Conservation (phyloP, 2,797 vertebrate genomes). For the Mormyrus proboscirostris region DNA sequence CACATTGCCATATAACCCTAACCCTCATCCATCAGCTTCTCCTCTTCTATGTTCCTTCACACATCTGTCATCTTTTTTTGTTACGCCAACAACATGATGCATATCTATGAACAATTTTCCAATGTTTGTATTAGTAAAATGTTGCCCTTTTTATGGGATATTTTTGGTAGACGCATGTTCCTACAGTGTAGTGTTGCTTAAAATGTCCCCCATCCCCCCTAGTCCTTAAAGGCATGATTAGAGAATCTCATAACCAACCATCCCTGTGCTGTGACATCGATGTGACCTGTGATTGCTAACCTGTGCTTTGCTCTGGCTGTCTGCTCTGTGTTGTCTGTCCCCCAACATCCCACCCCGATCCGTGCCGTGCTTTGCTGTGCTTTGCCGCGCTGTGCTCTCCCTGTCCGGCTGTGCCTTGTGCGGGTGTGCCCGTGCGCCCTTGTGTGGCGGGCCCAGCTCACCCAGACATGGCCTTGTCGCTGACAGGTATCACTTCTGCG, state of each 20-base stretch:
- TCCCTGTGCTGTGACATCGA: background rate
- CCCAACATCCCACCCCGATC: background rate
- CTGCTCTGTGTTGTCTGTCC: constrained; percentile 39
- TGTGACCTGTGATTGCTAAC: constrained; percentile 42
- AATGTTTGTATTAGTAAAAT: background rate
- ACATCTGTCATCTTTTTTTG: background rate
- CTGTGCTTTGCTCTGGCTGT: constrained; percentile 30
- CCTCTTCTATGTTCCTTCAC: background rate
- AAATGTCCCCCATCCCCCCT: background rate
- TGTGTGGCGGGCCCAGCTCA: constrained; percentile 43
- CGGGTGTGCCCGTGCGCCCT: constrained; percentile 52
- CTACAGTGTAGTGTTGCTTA: background rate
- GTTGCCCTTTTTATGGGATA: background rate
- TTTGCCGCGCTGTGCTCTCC: constrained; percentile 40
- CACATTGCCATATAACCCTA: background rate
- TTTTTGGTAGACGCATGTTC: background rate
- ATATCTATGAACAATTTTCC: background rate
- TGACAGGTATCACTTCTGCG: constrained; percentile 98
- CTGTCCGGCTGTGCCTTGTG: constrained; percentile 25
- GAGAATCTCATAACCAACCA: background rate
- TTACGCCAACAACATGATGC: background rate
- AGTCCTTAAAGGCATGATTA: background rate
- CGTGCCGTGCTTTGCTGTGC: constrained; percentile 22
- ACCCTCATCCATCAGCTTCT: background rate
- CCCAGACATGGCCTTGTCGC: constrained; percentile 51